phyloP scores from a whole-genome alignment of 2,113 vertebrate species.

The Thinocorus orbignyianus region DNA sequence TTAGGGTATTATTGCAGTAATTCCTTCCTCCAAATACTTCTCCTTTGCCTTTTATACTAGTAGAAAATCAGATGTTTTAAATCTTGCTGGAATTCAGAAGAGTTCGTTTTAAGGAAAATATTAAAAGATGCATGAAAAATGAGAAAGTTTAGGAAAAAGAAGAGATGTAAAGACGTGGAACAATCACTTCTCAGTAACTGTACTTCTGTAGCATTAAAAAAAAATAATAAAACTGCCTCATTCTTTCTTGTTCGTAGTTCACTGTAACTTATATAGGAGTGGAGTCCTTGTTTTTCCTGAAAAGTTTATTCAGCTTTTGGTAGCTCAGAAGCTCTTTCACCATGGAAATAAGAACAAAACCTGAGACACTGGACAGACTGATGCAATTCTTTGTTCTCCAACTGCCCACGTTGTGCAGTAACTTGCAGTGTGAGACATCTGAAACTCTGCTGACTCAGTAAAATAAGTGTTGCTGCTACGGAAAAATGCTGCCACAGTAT shows the following conservation, averaged over 20 bases:
- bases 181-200: background rate
- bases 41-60: background rate
- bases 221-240: background rate
- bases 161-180: background rate
- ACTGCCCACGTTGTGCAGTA: accelerated
- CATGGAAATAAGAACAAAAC: background rate
- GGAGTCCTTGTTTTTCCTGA: background rate
- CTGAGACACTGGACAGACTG: background rate
- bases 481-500: background rate
- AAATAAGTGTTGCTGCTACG: background rate
- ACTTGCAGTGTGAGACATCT: background rate
- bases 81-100: background rate
- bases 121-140: background rate
- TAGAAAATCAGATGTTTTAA: background rate
- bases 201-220: background rate
- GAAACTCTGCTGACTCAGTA: background rate
- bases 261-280: background rate
- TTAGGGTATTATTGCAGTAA: background rate
- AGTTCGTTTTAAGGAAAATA: background rate
- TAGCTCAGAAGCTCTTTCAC: background rate
- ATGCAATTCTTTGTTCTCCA: background rate
- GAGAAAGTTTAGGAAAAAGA: background rate
- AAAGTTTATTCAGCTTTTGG: background rate
- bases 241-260: background rate
- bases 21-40: background rate